Conservation (phyloP, 2,113 vertebrate genomes). For the Strigops habroptila region DNA sequence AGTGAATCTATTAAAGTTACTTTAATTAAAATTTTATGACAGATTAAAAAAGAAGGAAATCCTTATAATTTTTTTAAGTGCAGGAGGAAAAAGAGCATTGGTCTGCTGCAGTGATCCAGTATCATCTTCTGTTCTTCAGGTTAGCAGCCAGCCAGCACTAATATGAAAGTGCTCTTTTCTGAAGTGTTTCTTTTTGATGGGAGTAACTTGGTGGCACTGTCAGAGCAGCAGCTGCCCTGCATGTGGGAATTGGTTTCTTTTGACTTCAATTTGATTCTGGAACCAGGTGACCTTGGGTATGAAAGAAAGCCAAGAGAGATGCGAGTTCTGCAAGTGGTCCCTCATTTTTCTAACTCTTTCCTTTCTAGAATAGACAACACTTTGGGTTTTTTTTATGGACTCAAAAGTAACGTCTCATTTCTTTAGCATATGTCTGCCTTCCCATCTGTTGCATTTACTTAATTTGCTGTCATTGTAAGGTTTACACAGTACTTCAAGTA, state of each 20-base stretch:
- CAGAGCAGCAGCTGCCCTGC: background rate
- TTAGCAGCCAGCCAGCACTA: background rate
- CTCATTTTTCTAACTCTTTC: background rate
- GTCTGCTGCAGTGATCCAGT: background rate
- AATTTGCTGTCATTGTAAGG: background rate
- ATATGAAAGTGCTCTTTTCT: background rate
- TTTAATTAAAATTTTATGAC: background rate
- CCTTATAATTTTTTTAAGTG: background rate
- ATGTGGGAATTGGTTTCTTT: background rate
- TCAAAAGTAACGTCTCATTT: background rate
- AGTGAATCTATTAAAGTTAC: background rate
- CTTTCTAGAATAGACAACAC: background rate
- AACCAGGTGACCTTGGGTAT: conserved; percentile 23
- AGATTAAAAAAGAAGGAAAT: background rate
- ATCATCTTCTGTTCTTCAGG: background rate
- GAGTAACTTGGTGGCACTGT: background rate
- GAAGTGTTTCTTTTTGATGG: background rate
- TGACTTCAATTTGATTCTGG: background rate
- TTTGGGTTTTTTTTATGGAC: background rate
- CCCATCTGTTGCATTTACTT: background rate
- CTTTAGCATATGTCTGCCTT: background rate
- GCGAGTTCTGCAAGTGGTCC: background rate
- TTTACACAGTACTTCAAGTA: background rate
- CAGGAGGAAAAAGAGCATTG: background rate
- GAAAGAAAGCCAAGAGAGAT: background rate